Evolutionary conservation across 2,888 invertebrate species (phyloP).

Genomic region (Yponomeuta plumbellus): DNA sequence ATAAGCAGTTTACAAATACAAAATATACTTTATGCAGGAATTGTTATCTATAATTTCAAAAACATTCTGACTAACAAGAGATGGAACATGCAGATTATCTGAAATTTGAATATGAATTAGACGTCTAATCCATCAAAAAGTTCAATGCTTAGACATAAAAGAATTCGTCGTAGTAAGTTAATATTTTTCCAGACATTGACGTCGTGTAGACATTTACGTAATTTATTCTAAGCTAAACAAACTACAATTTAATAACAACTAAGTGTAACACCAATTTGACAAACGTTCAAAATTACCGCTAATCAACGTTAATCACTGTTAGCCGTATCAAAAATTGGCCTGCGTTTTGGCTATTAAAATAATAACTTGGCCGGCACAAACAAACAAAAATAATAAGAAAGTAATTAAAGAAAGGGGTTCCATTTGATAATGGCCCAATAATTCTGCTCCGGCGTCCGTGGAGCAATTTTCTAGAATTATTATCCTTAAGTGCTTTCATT

Average conservation of each 20-base stretch:
- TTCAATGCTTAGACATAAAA: background rate
- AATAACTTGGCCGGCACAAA: constrained; percentile 62
- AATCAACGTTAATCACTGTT: constrained; percentile 58
- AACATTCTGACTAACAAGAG: background rate
- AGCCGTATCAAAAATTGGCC: constrained; percentile 52
- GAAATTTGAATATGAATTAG: background rate
- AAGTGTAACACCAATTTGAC: constrained; percentile 52
- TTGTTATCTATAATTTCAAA: background rate
- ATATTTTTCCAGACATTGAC: background rate
- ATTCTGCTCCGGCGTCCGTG: constrained; percentile 51
- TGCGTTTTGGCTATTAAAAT: constrained; percentile 50
- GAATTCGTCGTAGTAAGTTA: background rate
- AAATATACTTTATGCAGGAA: too few relatives aligned
- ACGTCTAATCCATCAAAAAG: background rate
- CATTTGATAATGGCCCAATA: constrained; percentile 67
- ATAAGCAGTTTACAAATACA: too few relatives aligned
- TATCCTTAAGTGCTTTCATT: constrained; percentile 47
- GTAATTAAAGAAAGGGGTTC: constrained; percentile 75
- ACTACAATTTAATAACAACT: constrained; percentile 38
- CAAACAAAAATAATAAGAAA: constrained; percentile 66
- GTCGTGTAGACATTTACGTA: background rate
- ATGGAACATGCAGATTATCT: background rate
- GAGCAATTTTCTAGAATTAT: constrained; percentile 69
- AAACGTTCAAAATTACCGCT: constrained; percentile 57
- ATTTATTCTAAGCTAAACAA: background rate